phyloP scores from a whole-genome alignment of 1,140 invertebrate genomes.

The Drosophila busckii region DNA sequence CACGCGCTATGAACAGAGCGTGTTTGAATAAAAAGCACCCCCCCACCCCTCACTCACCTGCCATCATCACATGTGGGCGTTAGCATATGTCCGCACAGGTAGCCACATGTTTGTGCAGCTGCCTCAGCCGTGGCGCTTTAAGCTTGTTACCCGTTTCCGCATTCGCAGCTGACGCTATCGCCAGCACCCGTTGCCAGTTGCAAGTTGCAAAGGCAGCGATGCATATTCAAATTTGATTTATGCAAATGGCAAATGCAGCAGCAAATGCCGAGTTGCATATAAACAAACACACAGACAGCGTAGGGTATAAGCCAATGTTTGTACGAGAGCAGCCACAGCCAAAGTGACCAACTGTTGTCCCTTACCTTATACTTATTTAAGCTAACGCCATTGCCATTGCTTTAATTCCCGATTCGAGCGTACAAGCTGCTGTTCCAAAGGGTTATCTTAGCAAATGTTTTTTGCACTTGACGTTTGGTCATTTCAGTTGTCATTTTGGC shows the following conservation, averaged over 20 bases:
- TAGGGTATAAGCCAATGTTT: slow-evolving; percentile 43
- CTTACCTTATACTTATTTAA: slow-evolving; percentile 30
- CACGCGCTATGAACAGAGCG: too few species aligned
- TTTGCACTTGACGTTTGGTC: slow-evolving; percentile 65
- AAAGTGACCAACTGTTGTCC: slow-evolving; percentile 44
- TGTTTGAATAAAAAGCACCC: too few species aligned
- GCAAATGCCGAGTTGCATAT: slow-evolving; percentile 1
- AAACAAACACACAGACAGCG: background rate
- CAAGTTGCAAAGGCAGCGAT: slow-evolving; percentile 62
- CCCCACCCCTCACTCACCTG: too few species aligned
- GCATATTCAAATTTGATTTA: slow-evolving; percentile 76
- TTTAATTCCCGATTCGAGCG: slow-evolving; percentile 57
- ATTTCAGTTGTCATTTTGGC: slow-evolving; percentile 51
- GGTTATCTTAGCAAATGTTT: slow-evolving; percentile 2
- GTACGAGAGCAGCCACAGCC: slow-evolving; percentile 2
- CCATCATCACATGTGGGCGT: too few species aligned
- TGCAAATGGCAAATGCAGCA: slow-evolving; percentile 63
- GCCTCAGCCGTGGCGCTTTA: too few species aligned
- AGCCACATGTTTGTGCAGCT: slow-evolving; percentile 36
- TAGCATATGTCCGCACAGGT: too few species aligned
- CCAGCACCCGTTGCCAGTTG: slow-evolving; percentile 21
- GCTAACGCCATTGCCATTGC: slow-evolving; percentile 17
- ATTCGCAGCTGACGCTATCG: slow-evolving; percentile 3
- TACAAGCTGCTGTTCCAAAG: background rate
- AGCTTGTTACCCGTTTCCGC: slow-evolving; percentile 8